These are phyloP conservation scores for Drosophila pandora DNA, from an alignment of 1,140 invertebrate species.

Conservation along the genomic window DNA sequence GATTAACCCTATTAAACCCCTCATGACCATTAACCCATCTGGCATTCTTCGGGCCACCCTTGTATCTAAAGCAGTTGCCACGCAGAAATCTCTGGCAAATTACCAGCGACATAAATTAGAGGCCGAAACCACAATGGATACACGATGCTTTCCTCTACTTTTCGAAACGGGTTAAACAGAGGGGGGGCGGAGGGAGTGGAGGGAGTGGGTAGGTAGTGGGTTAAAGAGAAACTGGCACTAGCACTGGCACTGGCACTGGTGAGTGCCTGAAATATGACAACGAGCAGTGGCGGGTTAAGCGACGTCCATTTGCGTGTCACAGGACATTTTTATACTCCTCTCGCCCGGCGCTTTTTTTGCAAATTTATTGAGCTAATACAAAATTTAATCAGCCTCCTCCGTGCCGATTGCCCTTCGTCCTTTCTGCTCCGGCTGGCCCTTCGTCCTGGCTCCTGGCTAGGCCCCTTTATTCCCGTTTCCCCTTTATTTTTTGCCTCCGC, in stretches of 20 bases:
- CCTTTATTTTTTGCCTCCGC: constrained; percentile 16
- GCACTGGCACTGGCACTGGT: background rate
- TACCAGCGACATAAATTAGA: constrained; percentile 71
- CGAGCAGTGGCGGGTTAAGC: constrained; percentile 57
- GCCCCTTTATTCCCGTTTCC: background rate
- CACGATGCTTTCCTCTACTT: constrained; percentile 3
- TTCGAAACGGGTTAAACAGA: background rate
- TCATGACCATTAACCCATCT: constrained; percentile 12
- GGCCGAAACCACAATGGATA: constrained; percentile 35
- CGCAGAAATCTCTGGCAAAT: constrained; percentile 56
- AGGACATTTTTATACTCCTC: constrained; percentile 54
- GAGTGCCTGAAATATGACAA: constrained; percentile 63
- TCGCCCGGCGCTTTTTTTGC: constrained; percentile 23
- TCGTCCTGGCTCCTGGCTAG: background rate
- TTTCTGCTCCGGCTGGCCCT: no score
- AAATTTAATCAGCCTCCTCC: constrained; percentile 73
- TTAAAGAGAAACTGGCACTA: no score
- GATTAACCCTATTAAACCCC: background rate
- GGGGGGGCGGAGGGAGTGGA: background rate
- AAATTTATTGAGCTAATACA: constrained; percentile 80
- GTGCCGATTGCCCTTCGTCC: background rate
- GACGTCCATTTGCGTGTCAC: constrained; percentile 72
- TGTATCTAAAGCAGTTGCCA: constrained; percentile 8
- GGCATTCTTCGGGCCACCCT: constrained; percentile 1
- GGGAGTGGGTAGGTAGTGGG: background rate